Conservation (phyloP, 2,888 invertebrate species). For the Cephus nigrinus region DNA sequence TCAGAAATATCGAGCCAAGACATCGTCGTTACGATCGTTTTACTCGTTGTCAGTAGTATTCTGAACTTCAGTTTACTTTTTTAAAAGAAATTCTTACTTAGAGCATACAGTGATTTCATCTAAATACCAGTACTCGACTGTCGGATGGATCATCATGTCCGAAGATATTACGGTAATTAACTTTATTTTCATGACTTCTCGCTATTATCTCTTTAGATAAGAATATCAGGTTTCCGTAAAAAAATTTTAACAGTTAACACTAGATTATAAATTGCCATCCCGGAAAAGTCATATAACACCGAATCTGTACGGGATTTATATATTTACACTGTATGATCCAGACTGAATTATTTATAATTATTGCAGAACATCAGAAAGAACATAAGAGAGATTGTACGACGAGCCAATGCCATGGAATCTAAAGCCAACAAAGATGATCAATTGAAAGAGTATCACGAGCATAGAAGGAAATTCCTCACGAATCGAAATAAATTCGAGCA, state of each 20-base stretch:
- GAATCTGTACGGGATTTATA: too few relatives aligned
- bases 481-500: slow-evolving; percentile 13
- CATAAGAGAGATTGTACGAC: not conserved
- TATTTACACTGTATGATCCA: too few relatives aligned
- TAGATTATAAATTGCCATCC: not conserved
- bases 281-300: not conserved
- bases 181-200: not conserved
- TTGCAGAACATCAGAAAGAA: not conserved
- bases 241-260: not conserved
- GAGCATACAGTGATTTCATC: not conserved
- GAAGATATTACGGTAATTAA: not conserved
- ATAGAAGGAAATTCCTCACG: slow-evolving; percentile 11
- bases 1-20: not conserved
- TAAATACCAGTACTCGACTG: not conserved
- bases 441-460: slow-evolving; percentile 1
- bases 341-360: not conserved
- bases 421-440: not conserved
- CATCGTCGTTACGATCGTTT: not conserved
- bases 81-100: not conserved
- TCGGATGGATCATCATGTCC: not conserved
- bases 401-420: not conserved
- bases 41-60: not conserved
- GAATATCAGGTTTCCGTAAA: not conserved
- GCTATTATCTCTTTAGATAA: not conserved
- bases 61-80: not conserved